Evolutionary conservation across 2,888 invertebrate species (phyloP), one percentile per base, ranked within the genome.

Genomic region (Parnassius apollo): DNA sequence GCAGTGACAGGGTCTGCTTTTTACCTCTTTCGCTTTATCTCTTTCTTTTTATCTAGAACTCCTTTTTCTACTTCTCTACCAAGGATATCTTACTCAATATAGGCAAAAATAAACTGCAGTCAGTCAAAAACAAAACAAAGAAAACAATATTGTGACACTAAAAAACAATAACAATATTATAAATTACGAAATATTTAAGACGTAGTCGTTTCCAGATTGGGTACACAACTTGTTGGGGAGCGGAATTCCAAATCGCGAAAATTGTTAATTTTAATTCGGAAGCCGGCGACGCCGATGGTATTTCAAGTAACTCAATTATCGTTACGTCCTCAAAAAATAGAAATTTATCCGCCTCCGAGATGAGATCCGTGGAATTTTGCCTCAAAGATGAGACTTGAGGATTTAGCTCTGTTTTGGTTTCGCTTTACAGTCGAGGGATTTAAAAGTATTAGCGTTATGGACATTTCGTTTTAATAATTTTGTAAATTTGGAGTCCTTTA

Each of bases 231-330:
- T 57, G 53, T 65, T 64, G 62, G 60, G 65, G 65, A 70, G 68
- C 67, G 69, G 71, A 74, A 77, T 75, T 72, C 71, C 73, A 77
- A 78, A 79, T 70, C 75, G 71, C 72, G 71, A 78, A 79, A 81
- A 82, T 83, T 83, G 83, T 82, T 82, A 86, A 85, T 85, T 87
- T 82, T 76, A 81, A 81, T 83, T 79, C 76, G 73, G 71, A 67
- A 50, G 52, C 66, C 66, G 69, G 51, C 70, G 68, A 59, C 69
- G 66, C 67, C 66, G 62, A 64, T 65, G 65, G 67, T 69, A 70
- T 73, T 71, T 71, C 73, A 70, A 75, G 78, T 78, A 85, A 88
- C 82, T 86, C 83, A 84, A 87, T 86, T 86, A 86, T 78, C 72
- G 78, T 78, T 76, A 78, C 76, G 77, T 76, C 77, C 70, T 72